phyloP scores from a whole-genome alignment of 2,797 vertebrate species.

The Podarcis lilfordi region DNA sequence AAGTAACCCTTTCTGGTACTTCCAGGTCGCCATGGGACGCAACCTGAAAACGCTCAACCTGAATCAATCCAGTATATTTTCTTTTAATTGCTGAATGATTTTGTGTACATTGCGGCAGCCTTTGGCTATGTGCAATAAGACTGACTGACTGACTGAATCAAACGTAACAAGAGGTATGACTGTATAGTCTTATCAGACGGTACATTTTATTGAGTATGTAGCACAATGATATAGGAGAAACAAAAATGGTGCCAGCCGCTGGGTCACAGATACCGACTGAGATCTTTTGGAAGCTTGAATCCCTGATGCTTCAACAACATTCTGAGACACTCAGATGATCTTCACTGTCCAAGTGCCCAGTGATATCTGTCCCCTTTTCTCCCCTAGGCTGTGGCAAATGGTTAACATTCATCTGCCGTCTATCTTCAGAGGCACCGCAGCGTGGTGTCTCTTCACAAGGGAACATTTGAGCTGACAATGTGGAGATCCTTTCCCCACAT shows the following conservation, averaged over 20 bases:
- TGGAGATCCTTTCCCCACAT: constrained; percentile 76
- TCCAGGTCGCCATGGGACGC: too few relatives aligned
- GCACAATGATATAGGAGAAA: accelerated
- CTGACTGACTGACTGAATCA: too few relatives aligned
- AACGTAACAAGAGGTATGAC: too few relatives aligned
- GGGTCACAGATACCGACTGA: background rate
- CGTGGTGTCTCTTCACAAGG: constrained; percentile 68
- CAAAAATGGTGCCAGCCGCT: background rate
- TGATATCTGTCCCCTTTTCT: background rate
- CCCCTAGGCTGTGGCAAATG: background rate
- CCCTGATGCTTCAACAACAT: background rate
- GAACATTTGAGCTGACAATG: constrained; percentile 76
- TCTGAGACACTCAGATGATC: background rate
- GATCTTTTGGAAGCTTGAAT: background rate
- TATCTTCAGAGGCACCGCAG: constrained; percentile 69
- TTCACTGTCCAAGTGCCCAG: background rate
- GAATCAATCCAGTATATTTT: too few relatives aligned
- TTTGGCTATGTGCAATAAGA: too few relatives aligned
- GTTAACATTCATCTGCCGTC: constrained; percentile 60
- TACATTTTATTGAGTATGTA: background rate
- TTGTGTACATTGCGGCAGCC: too few relatives aligned
- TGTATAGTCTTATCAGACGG: background rate
- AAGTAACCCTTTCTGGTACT: too few relatives aligned
- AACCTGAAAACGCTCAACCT: too few relatives aligned
- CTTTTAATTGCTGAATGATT: too few relatives aligned